phyloP scores from a whole-genome alignment of 2,113 vertebrate genomes.

The Amphiprion percula region DNA sequence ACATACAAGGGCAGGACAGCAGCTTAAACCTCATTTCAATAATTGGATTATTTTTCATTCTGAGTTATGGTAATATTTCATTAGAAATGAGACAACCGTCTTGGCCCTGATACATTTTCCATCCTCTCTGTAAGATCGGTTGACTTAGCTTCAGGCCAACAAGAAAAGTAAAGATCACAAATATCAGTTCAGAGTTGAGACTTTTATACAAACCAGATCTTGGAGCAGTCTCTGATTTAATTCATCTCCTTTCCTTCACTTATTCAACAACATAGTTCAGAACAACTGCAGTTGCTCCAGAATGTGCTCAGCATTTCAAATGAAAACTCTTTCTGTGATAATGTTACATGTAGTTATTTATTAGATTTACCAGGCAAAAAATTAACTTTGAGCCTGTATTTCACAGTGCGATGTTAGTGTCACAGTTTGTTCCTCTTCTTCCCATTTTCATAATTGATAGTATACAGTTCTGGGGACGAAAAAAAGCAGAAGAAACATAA shows the following conservation, averaged over 20 bases:
- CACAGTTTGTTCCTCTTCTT: no score
- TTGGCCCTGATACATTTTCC: conserved; percentile 2
- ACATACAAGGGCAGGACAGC: no score
- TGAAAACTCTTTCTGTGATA: not conserved
- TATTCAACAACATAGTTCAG: not conserved
- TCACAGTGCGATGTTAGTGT: not conserved
- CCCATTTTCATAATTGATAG: no score
- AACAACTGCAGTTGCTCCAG: not conserved
- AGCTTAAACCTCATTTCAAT: no score
- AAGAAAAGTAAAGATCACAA: conserved; percentile 6
- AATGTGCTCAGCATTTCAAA: not conserved
- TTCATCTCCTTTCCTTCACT: not conserved
- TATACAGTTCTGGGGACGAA: no score
- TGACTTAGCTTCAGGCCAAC: conserved; percentile 5
- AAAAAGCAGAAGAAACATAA: no score
- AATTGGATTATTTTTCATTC: not conserved
- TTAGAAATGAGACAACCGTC: not conserved
- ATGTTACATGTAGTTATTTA: conserved; percentile 2
- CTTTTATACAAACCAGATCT: conserved; percentile 21
- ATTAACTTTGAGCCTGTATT: not conserved
- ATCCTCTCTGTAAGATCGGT: not conserved
- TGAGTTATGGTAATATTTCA: not conserved
- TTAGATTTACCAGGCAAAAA: not conserved
- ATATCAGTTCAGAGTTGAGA: not conserved
- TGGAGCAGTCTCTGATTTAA: not conserved